phyloP scores from a whole-genome alignment of 2,797 vertebrate species.

The Scomberomorus guttatus region DNA sequence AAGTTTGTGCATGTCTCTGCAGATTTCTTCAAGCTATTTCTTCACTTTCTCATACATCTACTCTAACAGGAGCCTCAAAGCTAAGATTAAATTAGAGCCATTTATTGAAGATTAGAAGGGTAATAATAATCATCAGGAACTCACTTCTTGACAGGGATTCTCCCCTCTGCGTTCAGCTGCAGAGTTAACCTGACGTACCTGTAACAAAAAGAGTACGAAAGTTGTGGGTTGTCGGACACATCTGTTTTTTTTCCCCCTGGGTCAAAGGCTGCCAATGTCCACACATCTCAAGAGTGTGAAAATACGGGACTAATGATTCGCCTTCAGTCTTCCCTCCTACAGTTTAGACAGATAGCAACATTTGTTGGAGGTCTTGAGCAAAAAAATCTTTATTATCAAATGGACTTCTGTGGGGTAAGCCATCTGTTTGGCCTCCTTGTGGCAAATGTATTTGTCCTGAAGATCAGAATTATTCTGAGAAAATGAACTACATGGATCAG shows the following conservation, averaged over 20 bases:
- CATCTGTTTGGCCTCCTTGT: not conserved
- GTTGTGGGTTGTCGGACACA: not conserved
- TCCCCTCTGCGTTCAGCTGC: slow-evolving; percentile 93
- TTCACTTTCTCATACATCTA: slow-evolving; percentile 30
- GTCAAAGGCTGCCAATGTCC: not conserved
- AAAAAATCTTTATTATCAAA: not conserved
- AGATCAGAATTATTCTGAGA: no score
- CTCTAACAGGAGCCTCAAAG: slow-evolving; percentile 29
- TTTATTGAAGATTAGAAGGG: slow-evolving; percentile 20
- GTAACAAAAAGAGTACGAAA: slow-evolving; percentile 45
- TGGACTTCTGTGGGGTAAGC: not conserved
- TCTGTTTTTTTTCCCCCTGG: not conserved
- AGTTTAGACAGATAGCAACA: not conserved
- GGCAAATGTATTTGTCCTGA: no score
- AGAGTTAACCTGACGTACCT: slow-evolving; percentile 92
- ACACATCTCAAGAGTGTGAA: not conserved
- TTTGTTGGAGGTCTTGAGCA: not conserved
- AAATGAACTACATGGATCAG: no score
- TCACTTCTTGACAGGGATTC: slow-evolving; percentile 98
- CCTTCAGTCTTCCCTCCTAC: not conserved
- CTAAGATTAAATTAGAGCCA: slow-evolving; percentile 4
- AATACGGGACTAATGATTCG: not conserved
- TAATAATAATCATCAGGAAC: slow-evolving; percentile 51
- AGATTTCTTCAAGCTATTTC: slow-evolving; percentile 67
- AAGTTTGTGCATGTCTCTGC: slow-evolving; percentile 67